Base-by-base conservation (phyloP, 1,140 invertebrate genomes). In the Pentalonia nigronervosa region DNA sequence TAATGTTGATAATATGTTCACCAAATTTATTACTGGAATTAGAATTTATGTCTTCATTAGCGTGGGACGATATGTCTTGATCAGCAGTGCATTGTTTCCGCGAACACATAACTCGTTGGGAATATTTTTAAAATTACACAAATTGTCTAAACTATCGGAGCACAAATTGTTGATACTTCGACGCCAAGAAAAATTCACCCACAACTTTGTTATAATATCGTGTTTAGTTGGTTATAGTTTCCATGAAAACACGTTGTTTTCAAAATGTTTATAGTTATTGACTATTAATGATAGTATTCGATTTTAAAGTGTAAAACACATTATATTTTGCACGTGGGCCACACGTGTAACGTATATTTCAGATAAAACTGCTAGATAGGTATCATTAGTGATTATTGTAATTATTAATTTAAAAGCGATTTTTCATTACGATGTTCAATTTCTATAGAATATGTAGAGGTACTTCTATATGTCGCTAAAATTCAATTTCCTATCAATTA, bases 1-100 rank as follows among this genome's bases (percentile, higher is more conserved):
- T 50, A 45, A 88, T n/a, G 30, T 34, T 53, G 60, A 25, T 47
- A 30, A 34, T 23, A 53, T 88, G n/a, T 48, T n/a, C n/a, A 23
- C 17, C 20, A 34, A 53, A 88, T 88, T 23, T 23, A 53, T 53
- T n/a, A 88, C 47, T 88, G 14, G 87, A 88, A 53, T 34, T 88
- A 34, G n/a, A 88, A 88, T 88, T 48, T 50, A 88, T 48, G n/a
- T 88, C 86, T 88, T 88, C 48, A 23, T n/a, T 34, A 25, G 11
- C 21, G n/a, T 53, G 9, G 8, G 47, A 47, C 45, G 47, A 88
- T 34, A 48, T 7, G 47, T 88, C 87, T 23, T 48, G 30, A 34
- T 53, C 48, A 11, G 36, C 21, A 20, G 36, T 34, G 47, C 86
- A 48, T 48, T n/a, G 86, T 48, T 48, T 87, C 45, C 86, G 86